A percentile compares a stretch with the other conserved stretches of the same genome.
phyloP scores from a whole-genome alignment of 1,140 invertebrate genomes.

The Penaeus japonicus region DNA sequence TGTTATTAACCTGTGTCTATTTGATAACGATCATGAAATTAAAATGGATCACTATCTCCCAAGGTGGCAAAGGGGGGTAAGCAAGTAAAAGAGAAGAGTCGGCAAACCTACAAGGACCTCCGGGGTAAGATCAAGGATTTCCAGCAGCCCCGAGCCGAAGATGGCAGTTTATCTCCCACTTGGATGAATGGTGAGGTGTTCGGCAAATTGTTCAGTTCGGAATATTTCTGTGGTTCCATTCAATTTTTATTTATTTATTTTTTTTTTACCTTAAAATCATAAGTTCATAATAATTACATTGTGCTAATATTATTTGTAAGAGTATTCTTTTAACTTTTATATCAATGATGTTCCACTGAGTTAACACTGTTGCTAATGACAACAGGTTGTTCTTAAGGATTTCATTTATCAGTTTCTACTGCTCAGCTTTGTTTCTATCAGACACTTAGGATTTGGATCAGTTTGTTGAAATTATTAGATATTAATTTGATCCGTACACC shows the following conservation, averaged over 20 bases:
- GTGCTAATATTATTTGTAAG: too few species aligned
- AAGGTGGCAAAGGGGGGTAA: constrained; percentile 47
- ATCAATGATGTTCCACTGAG: too few species aligned
- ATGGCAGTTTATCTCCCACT: neutral
- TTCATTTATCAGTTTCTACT: too few species aligned
- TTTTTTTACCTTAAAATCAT: neutral
- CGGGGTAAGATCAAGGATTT: constrained; percentile 37
- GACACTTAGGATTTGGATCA: too few species aligned
- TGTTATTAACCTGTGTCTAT: neutral
- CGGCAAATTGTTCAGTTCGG: neutral
- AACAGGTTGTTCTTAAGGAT: too few species aligned
- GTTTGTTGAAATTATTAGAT: too few species aligned
- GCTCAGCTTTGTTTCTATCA: too few species aligned
- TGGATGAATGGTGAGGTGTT: constrained; percentile 36
- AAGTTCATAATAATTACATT: too few species aligned
- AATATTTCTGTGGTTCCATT: neutral
- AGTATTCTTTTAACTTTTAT: too few species aligned
- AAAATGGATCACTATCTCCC: neutral
- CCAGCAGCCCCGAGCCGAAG: constrained; percentile 6
- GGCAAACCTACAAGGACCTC: constrained; percentile 48
- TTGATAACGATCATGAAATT: neutral
- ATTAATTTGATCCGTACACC: too few species aligned
- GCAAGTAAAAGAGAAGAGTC: constrained; percentile 38
- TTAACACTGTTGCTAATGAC: too few species aligned
- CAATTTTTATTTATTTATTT: neutral